phyloP scores from a whole-genome alignment of 2,113 vertebrate genomes.

The Prolemur simus region DNA sequence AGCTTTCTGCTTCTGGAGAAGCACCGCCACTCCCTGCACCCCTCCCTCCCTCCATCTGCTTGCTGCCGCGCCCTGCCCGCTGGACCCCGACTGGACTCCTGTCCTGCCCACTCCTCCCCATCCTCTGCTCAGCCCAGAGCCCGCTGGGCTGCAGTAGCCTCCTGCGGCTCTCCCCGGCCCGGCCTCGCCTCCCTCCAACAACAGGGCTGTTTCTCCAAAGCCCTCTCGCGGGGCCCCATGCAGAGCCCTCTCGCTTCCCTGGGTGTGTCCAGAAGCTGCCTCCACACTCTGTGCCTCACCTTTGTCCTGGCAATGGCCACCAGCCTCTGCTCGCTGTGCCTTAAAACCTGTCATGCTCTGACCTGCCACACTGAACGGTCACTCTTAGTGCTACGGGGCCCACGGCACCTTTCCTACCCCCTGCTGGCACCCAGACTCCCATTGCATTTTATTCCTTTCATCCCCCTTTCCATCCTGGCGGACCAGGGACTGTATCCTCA shows the following conservation, averaged over 20 bases:
- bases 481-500: neutral
- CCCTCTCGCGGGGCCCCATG: too few relatives aligned
- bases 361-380: neutral
- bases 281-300: neutral
- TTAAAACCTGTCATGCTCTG: neutral
- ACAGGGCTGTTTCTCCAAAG: neutral
- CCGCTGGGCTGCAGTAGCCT: neutral
- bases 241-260: neutral
- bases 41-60: neutral
- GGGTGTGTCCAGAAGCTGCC: neutral
- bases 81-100: too few relatives aligned
- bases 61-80: neutral
- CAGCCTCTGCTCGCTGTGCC: neutral
- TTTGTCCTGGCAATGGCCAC: neutral
- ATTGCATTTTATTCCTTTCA: neutral
- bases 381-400: neutral
- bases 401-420: too few relatives aligned
- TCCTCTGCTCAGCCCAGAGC: neutral
- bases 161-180: neutral
- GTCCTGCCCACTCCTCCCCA: neutral
- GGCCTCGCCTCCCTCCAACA: neutral
- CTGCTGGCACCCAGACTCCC: fast-evolving
- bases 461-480: neutral
- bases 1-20: neutral
- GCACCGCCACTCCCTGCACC: fast-evolving